phyloP scores from a whole-genome alignment of 2,113 vertebrate genomes.

The Chroicocephalus ridibundus region DNA sequence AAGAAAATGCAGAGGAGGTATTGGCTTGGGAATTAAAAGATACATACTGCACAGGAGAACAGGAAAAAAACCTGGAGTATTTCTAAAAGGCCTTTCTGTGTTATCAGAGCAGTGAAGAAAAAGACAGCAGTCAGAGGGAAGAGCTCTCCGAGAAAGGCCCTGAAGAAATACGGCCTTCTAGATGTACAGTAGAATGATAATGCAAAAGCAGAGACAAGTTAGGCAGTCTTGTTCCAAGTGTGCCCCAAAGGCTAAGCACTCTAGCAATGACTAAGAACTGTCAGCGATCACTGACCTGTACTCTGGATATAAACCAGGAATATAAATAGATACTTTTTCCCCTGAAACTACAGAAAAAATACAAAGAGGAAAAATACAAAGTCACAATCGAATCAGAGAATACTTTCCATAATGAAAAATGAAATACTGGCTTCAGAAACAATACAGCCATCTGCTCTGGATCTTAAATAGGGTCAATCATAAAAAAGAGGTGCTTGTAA shows the following conservation, averaged over 20 bases:
- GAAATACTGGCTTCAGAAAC: background rate
- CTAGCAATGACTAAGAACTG: background rate
- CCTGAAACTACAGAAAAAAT: background rate
- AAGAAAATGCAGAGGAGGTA: background rate
- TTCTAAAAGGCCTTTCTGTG: background rate
- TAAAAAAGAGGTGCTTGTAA: constrained; percentile 46
- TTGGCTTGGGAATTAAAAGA: background rate
- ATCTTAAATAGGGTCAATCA: background rate
- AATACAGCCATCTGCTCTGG: background rate
- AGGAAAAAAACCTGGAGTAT: background rate
- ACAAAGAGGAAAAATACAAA: constrained; percentile 37
- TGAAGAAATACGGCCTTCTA: background rate
- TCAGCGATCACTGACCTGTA: background rate
- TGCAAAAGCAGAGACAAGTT: background rate
- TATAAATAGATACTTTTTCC: background rate
- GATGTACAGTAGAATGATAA: background rate
- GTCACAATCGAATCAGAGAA: background rate
- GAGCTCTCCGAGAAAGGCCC: background rate
- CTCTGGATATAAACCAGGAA: background rate
- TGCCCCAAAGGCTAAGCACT: background rate
- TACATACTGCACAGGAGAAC: background rate
- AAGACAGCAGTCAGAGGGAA: background rate
- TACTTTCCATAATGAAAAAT: background rate
- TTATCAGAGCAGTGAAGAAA: background rate
- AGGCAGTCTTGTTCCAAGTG: background rate